Base-by-base conservation (phyloP, 2,113 vertebrate species). In the Laticauda laticaudata region DNA sequence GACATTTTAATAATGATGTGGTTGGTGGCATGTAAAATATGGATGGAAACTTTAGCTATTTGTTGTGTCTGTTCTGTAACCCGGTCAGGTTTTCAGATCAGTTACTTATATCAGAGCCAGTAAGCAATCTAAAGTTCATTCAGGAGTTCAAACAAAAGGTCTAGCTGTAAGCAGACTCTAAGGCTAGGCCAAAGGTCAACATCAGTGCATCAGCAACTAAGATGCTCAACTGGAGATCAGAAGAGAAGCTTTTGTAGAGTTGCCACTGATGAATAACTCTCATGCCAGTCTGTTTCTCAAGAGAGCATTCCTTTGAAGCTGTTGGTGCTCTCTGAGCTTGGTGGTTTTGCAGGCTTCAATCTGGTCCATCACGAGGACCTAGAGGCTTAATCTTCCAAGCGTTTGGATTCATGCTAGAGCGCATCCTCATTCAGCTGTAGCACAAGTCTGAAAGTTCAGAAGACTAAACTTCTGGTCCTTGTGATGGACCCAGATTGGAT, bases 1-100 rank as follows among this genome's bases (percentile, higher is more conserved):
- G 86, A 87, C 9, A 23, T 61, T 61, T 24, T 39, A 23, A 57
- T 43, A 24, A 53, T 18, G 14, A 23, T 10, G 57, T n/a, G 81
- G 39, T 59, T 91, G 90, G 21, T 51, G 23, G 39, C 24, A 1
- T 59, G 26, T 21, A 92, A 61, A 59, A 34, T 43, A 53, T 39
- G n/a, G 8, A 90, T 11, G 45, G 64, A n/a, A 88, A 34, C 26
- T 91, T 93, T 92, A 86, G 94, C 26, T 75, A 24, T 81, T 86
- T 48, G 21, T 34, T 75, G 9, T 54, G 51, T 81, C 69, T 81
- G 69, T 81, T 39, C 69, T 81, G 69, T 81, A 81, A 81, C 75
- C 75, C 39, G 34, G 75, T 81, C 75, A 81, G 18, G 75, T 81
- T 81, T 81, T 81, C 69, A 39, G n/a, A 34, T 81, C 69, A 81